Evolutionary conservation across 2,113 vertebrate genomes (phyloP).

Genomic region (Romanogobio albipinnatus): DNA sequence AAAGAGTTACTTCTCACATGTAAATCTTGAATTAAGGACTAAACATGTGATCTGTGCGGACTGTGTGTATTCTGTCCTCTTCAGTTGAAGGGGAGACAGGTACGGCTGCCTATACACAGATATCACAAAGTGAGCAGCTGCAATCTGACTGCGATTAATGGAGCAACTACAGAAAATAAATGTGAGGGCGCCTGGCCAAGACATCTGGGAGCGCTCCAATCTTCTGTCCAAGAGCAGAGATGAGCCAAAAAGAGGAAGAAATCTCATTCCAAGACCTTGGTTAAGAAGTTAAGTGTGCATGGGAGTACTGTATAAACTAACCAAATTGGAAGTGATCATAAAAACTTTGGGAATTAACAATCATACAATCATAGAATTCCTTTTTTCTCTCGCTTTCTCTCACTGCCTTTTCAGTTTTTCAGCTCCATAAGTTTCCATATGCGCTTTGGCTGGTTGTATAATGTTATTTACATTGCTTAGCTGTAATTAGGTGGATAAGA

Average conservation of each 20-base stretch:
- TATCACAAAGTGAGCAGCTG: slow-evolving; percentile 20
- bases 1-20: not conserved
- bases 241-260: slow-evolving; percentile 15
- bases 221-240: slow-evolving; percentile 7
- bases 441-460: slow-evolving; percentile 81
- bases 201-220: slow-evolving; percentile 25
- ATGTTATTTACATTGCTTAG: slow-evolving; percentile 83
- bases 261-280: slow-evolving; percentile 18
- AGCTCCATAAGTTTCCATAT: slow-evolving; percentile 63
- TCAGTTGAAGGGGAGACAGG: slow-evolving; percentile 15
- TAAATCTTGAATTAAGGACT: not conserved
- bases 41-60: slow-evolving; percentile 7
- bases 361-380: not conserved
- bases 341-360: not conserved
- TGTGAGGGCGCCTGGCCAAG: not conserved
- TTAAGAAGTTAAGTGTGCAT: not conserved
- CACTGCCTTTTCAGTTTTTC: slow-evolving; percentile 45
- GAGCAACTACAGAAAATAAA: slow-evolving; percentile 46
- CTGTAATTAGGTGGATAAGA: slow-evolving; percentile 87
- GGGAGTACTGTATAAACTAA: not conserved
- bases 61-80: slow-evolving; percentile 12
- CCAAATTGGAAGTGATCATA: slow-evolving; percentile 28
- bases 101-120: slow-evolving; percentile 18
- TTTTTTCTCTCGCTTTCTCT: not conserved
- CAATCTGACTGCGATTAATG: slow-evolving; percentile 45